Base-by-base conservation (phyloP, 2,113 vertebrate species). In the Dryoscopus gambensis region DNA sequence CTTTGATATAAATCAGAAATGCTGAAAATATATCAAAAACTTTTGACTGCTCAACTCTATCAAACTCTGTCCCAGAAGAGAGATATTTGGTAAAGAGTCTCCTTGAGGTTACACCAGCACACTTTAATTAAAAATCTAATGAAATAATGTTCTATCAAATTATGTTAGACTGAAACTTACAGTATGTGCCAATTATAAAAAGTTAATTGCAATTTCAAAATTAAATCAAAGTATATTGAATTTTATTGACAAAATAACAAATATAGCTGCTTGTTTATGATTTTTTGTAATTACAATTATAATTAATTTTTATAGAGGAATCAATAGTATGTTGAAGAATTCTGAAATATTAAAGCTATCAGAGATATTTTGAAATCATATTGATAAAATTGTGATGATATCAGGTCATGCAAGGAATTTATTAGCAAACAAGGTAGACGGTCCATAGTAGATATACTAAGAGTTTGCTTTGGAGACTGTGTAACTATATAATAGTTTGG, bases 211-310 rank as follows among this genome's bases (percentile, higher is more conserved):
- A 40, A 87, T 89, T 94, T 94, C 50, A 91, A 80, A 85, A 89
- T 93, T 78, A 80, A 79, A 84, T 94, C 74, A 80, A 89, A 70
- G 7, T 67, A 52, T 73, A 87, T 79, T 73, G 69, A 33, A 69
- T 74, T 84, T 76, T 96, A 94, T 84, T 89, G 53, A 74, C 62
- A 89, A 81, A 94, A 85, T 73, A 79, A 84, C 33, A 93, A 90
- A 80, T 76, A 56, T 14, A 73, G 27, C 4, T 87, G 6, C 23
- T 88, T 93, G 64, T 84, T 93, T 92, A 84, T 80, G 17, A 79
- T 44, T 30, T 59, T 69, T 88, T 46, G 52, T 64, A 78, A 62
- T 78, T 87, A 28, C 13, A 28, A 24, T 33, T 46, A 22, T 87
- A 90, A 84, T 75, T 90, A 68, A 46, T 81, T 90, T 67, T 84